Evolutionary conservation across 1,140 invertebrate genomes (phyloP), one percentile per base, ranked within the genome.

Genomic region (Leptinotarsa undecemlineata): DNA sequence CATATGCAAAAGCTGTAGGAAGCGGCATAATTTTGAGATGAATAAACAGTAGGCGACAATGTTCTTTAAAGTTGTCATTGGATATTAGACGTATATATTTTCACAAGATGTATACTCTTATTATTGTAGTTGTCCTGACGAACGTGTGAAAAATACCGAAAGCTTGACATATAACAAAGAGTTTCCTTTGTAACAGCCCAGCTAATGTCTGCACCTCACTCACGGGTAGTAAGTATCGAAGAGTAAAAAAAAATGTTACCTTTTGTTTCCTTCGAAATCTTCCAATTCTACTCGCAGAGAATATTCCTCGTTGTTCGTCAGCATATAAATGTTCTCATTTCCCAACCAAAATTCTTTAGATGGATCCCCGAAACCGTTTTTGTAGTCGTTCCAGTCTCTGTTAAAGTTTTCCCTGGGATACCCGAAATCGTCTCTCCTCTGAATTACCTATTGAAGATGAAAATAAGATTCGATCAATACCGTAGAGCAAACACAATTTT

Each of bases 241-340:
- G 33, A 42, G 33, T 11, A 3, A 11, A 42, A 42, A 33, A 23
- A 8, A 57, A n/a, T n/a, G 15, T 79, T 86, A 95, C 93, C 94
- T 91, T 86, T 94, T 96, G 79, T 96, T 95, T 67, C 95, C 95
- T 84, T 98, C 95, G 86, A 97, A 98, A 85, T 97, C 95, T 85
- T 95, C 95, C 11, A 98, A 87, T 81, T 98, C 96, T 5, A 98
- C 92, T 20, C 95, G 86, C 0, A 98, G 88, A 81, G 91, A 91
- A 84, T 97, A 97, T 81, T 97, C 93, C 80, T 96, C 95, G 80
- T 96, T 95, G 82, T 96, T 96, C n/a, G 96, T 98, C 17, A 98
- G 87, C 91, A 95, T 94, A 84, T 97, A 96, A 74, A 98, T 95
- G 81, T 96, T 95, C 81, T 98, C 95, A 82, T 97, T 97, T 48